Percentiles rank a stretch among this genome's conserved stretches.
These are phyloP conservation scores for Drosophila peninsularis DNA, from an alignment of 2,888 invertebrate species.

Conservation along the genomic window DNA sequence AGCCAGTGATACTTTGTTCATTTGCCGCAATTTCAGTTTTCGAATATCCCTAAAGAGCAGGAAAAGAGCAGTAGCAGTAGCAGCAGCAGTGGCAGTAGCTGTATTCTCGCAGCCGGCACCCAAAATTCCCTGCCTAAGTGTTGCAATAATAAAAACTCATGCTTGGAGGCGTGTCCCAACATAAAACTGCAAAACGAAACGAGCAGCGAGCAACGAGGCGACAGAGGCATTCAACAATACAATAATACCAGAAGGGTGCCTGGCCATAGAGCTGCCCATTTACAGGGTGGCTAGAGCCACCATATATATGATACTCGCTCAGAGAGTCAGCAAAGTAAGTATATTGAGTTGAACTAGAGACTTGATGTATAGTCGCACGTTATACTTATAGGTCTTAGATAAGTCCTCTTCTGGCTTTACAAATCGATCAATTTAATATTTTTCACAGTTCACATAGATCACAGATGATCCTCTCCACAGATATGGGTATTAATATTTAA, in stretches of 20 bases:
- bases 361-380: neutral
- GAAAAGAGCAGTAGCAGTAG: slow-evolving; percentile 29
- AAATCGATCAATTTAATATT: too few relatives aligned
- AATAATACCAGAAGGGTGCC: slow-evolving; percentile 9
- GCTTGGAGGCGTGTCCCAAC: slow-evolving; percentile 82
- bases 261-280: slow-evolving; percentile 14
- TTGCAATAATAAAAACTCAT: slow-evolving; percentile 78
- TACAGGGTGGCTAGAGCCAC: slow-evolving; percentile 45
- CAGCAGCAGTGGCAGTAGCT: slow-evolving; percentile 22
- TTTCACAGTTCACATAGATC: neutral
- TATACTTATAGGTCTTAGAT: too few relatives aligned
- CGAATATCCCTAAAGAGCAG: slow-evolving; percentile 31
- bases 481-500: neutral
- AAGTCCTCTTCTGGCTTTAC: too few relatives aligned
- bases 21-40: slow-evolving; percentile 59
- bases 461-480: neutral
- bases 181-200: slow-evolving; percentile 75
- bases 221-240: slow-evolving; percentile 27
- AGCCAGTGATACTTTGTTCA: slow-evolving; percentile 56
- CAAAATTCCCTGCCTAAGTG: slow-evolving; percentile 79
- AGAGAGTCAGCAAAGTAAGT: neutral
- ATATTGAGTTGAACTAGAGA: neutral
- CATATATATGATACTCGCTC: slow-evolving; percentile 12
- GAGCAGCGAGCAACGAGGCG: slow-evolving; percentile 23
- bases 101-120: slow-evolving; percentile 64